Base-by-base conservation (phyloP, 2,888 invertebrate species). In the Heteromyza rotundicornis region DNA sequence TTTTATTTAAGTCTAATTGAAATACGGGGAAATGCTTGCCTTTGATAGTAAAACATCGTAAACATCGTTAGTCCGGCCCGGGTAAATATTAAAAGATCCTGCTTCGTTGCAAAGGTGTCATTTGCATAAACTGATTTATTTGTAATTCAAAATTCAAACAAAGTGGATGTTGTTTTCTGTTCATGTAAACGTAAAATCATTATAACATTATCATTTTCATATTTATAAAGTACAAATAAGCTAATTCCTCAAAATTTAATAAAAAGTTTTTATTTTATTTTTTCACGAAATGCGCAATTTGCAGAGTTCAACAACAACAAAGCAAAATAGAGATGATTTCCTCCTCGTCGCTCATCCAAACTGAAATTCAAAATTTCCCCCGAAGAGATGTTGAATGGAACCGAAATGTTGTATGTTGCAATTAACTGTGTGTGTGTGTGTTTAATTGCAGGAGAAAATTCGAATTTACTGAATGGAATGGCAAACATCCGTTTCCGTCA, bases 101-200 rank as follows among this genome's bases (percentile, higher is more conserved):
- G n/a, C n/a, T n/a, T n/a, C 47, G 24, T 32, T 20, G 52, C 61
- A 57, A 27, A 52, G 57, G 14, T 58, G 62, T 49, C 35, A 47
- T 19, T 57, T 62, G 62, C 62, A 44, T 36, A 50, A 23, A 23
- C 52, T 54, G 22, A 17, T 57, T 52, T 23, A 57, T 51, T 52
- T n/a, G 47, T 35, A 57, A 19, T 36, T 47, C 44, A 52, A 23
- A 40, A 16, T 47, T 36, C n/a, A 23, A 17, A 24, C 20, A 3
- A 27, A 44, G 49, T n/a, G n/a, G n/a, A 36, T 52, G 19, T 56
- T 47, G 36, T 23, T 61, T 17, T 5, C 20, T 51, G 19, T 60
- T 59, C 54, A 32, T n/a, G n/a, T n/a, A n/a, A n/a, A n/a, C n/a
- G n/a, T 62, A 60, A 60, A 63, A 63, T 60, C 59, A 60, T 60